Evolutionary conservation across 2,113 vertebrate genomes (phyloP).

Genomic region (Lepus americanus): DNA sequence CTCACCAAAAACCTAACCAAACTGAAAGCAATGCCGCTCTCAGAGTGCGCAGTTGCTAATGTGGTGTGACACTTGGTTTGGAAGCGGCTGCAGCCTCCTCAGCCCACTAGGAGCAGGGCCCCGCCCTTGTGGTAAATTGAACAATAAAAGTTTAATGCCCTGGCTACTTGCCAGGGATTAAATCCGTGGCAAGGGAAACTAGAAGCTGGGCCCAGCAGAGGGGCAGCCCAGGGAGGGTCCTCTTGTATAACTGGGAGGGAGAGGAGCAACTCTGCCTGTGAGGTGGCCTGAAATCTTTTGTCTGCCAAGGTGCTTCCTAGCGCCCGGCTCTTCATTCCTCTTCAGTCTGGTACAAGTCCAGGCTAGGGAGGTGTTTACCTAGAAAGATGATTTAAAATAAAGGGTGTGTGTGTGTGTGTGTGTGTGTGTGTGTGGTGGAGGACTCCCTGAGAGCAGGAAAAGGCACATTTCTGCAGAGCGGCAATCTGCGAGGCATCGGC

Average conservation of each 20-base stretch:
- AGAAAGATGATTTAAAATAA: conserved; percentile 23
- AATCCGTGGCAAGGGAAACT: conserved; percentile 67
- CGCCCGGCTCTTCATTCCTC: conserved; percentile 2
- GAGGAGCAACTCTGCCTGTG: background rate
- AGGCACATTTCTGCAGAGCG: background rate
- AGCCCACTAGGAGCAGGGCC: conserved; percentile 71
- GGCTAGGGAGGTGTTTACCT: conserved; percentile 15
- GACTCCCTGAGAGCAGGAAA: background rate
- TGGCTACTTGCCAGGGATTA: conserved; percentile 79
- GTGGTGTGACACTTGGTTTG: conserved; percentile 73
- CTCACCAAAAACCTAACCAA: conserved; percentile 75
- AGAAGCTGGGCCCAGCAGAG: conserved; percentile 60
- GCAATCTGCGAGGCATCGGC: background rate
- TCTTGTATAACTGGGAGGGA: background rate
- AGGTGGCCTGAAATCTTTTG: background rate
- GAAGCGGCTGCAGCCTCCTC: conserved; percentile 61
- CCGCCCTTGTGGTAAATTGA: conserved; percentile 77
- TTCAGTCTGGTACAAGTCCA: conserved; percentile 20
- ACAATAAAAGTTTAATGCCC: conserved; percentile 83
- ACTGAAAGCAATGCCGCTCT: conserved; percentile 75
- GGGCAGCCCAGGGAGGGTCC: conserved; percentile 13
- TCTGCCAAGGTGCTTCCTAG: background rate
- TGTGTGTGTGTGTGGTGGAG: no score
- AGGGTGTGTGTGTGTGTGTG: no score
- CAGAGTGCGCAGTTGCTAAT: conserved; percentile 75